A percentile compares a stretch with the other conserved stretches of the same genome.
Evolutionary conservation across 2,797 vertebrate genomes (phyloP).

Genomic region (Leptoclinus maculatus): DNA sequence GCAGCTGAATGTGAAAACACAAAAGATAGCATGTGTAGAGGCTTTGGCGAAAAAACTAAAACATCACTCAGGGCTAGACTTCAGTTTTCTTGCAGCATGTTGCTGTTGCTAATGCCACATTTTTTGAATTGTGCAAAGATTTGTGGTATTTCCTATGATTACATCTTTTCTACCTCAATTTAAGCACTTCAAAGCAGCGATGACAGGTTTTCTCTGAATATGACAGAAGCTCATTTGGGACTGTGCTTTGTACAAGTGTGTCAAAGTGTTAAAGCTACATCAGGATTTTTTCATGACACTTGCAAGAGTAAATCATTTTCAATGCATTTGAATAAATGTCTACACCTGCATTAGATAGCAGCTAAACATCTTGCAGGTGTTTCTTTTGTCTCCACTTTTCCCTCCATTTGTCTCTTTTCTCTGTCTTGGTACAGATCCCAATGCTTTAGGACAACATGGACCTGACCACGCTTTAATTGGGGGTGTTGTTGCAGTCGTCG

Average conservation of each 20-base stretch:
- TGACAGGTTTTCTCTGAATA: conserved; percentile 50
- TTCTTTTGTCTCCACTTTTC: conserved; percentile 21
- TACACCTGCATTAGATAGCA: conserved; percentile 40
- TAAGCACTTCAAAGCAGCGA: conserved; percentile 48
- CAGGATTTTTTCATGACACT: conserved; percentile 35
- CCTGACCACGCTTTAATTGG: conserved; percentile 98
- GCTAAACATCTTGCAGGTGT: conserved; percentile 18
- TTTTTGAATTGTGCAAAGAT: conserved; percentile 43
- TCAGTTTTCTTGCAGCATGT: conserved; percentile 17
- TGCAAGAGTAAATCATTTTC: conserved; percentile 37
- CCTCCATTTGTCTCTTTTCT: conserved; percentile 29
- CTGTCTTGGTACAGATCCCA: conserved; percentile 88
- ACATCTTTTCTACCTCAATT: conserved; percentile 41
- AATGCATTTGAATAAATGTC: conserved; percentile 30
- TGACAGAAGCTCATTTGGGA: conserved; percentile 55
- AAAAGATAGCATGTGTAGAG: conserved; percentile 32
- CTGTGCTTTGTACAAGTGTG: conserved; percentile 39
- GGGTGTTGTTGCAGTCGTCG: conserved; percentile 98
- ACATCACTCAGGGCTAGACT: conserved; percentile 28
- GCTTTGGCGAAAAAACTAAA: conserved; percentile 27
- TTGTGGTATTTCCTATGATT: conserved; percentile 41
- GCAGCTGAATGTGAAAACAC: conserved; percentile 40
- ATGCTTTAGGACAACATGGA: conserved; percentile 91
- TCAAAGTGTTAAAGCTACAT: conserved; percentile 43
- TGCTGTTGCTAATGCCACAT: conserved; percentile 24